A percentile compares a stretch with the other conserved stretches of the same genome.
Conservation (phyloP, 2,888 invertebrate species). For the Agonopterix arenella region DNA sequence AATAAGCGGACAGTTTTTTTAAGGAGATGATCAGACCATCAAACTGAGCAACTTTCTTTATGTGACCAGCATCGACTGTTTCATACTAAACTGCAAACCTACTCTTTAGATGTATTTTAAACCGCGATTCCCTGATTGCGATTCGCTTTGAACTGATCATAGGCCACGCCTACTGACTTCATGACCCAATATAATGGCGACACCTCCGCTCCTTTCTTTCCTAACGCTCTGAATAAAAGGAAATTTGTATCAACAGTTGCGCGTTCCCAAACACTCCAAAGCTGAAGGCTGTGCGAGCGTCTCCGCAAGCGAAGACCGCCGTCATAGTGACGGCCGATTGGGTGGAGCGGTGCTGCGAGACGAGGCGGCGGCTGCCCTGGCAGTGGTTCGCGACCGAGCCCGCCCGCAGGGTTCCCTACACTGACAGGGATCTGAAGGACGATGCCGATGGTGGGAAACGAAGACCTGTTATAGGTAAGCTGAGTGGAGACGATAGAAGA, state of each 20-base stretch:
- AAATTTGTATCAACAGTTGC: constrained; percentile 76
- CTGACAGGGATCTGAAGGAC: background rate
- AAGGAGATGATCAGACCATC: too few species aligned
- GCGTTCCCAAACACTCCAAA: constrained; percentile 94
- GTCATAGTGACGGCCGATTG: constrained; percentile 81
- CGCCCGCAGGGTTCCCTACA: background rate
- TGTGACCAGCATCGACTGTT: too few species aligned
- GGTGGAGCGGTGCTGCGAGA: constrained; percentile 80
- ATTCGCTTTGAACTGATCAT: too few species aligned
- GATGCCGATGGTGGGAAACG: background rate
- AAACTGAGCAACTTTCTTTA: too few species aligned
- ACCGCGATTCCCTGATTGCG: too few species aligned
- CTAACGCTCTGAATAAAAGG: too few species aligned
- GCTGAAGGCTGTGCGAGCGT: constrained; percentile 81
- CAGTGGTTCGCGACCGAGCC: constrained; percentile 76
- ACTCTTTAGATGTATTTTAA: too few species aligned
- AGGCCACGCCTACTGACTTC: too few species aligned
- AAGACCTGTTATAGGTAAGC: background rate
- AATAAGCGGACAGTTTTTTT: too few species aligned
- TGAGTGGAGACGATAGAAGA: background rate
- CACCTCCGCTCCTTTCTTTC: too few species aligned
- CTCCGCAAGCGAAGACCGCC: constrained; percentile 60
- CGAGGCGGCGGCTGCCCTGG: constrained; percentile 82
- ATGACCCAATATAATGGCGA: too few species aligned
- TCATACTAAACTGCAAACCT: too few species aligned